Base-by-base conservation (phyloP, 2,113 vertebrate genomes). In the Phrynocephalus versicolor region DNA sequence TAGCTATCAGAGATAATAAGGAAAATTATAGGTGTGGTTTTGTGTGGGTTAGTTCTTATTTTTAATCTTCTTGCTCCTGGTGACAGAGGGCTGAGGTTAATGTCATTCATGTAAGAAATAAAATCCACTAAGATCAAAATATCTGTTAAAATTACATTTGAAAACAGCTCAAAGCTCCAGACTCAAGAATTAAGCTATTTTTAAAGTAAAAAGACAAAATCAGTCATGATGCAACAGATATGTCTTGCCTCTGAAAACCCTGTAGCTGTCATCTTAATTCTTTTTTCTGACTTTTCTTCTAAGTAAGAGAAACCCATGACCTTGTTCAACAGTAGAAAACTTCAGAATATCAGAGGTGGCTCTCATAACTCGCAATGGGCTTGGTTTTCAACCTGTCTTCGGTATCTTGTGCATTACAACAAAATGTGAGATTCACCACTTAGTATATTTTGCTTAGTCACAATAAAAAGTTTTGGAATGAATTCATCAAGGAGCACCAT, bases 151-250 rank as follows among this genome's bases (percentile, higher is more conserved):
- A 79, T 77, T 79, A 79, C 27, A 87, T 1, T 0, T 87, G 81
- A 89, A 87, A 93, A 90, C 70, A 84, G 67, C 41, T 84, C 82
- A 85, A 87, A 93, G 87, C 84, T 84, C 27, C 72, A 51, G 82
- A 88, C 75, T 88, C 76, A 79, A 58, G 87, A 80, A 86, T 88
- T 88, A 51, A 88, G 80, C 84, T 74, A 86, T 80, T 25, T 0
- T 39, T 83, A 84, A 90, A 85, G n/a, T 89, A 83, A 60, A 62
- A 80, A 88, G 86, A n/a, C 81, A 84, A 87, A 84, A 88, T 88
- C 85, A 65, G 45, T 89, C 87, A 69, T 65, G 51, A 70, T 90
- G 62, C 0, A 79, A 19, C 25, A 79, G 0, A 86, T 83, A 85
- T 91, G 78, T 35, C 27, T 19, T 3, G 2, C 67, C 57, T 84